Percentiles rank a stretch among this genome's conserved stretches.
These are phyloP conservation scores for Ailuropoda melanoleuca DNA, from an alignment of 2,113 vertebrate species.

Conservation along the genomic window DNA sequence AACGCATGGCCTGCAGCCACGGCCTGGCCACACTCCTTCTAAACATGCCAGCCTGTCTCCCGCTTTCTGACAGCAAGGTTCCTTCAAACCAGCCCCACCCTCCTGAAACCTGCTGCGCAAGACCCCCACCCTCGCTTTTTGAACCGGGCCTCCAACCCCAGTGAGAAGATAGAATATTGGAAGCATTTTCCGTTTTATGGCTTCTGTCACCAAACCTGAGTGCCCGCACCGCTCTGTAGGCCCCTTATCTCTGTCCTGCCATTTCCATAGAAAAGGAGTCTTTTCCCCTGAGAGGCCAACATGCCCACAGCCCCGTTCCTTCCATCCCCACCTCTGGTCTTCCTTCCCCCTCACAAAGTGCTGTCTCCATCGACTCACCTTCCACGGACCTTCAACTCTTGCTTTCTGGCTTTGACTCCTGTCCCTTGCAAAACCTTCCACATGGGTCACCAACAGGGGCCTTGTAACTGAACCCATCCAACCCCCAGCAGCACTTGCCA, in stretches of 20 bases:
- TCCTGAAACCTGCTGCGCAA: background rate
- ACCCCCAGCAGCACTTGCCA: background rate
- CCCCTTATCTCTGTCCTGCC: background rate
- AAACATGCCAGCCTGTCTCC: background rate
- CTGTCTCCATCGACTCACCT: background rate
- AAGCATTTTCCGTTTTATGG: background rate
- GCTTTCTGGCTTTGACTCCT: background rate
- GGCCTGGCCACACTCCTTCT: background rate
- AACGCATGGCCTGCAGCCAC: background rate
- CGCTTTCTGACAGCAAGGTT: background rate
- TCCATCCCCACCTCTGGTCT: rapidly evolving
- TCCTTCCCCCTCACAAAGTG: no score
- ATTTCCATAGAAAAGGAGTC: background rate
- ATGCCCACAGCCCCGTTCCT: rapidly evolving
- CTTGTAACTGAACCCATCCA: background rate
- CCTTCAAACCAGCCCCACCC: background rate
- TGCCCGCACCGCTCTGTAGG: background rate
- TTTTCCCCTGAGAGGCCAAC: background rate
- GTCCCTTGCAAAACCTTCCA: background rate
- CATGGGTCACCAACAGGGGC: background rate
- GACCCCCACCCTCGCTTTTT: background rate
- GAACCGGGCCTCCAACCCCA: background rate
- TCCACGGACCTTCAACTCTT: background rate
- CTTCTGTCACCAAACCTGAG: background rate
- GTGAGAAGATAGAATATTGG: background rate